Evolutionary conservation across 2,888 invertebrate species (phyloP).

Genomic region (Arctia plantaginis): DNA sequence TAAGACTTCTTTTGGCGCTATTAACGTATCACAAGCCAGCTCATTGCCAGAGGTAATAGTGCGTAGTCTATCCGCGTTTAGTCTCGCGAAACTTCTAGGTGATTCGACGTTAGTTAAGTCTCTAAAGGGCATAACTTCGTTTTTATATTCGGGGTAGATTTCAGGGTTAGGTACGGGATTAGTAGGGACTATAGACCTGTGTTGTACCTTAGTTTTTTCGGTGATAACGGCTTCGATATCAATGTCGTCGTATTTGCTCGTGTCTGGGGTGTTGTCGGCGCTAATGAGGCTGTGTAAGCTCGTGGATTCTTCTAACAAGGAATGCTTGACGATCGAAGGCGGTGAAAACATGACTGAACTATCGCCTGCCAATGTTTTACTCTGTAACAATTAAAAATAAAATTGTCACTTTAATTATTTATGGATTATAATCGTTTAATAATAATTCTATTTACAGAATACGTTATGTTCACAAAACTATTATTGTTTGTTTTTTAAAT

Average conservation of each 20-base stretch:
- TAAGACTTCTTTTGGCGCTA: conserved; percentile 81
- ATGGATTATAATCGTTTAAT: too few relatives aligned
- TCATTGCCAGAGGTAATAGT: conserved; percentile 75
- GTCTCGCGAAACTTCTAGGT: conserved; percentile 74
- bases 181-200: conserved; percentile 81
- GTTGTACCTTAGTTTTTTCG: conserved; percentile 85
- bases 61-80: conserved; percentile 79
- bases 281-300: conserved; percentile 86
- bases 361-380: conserved; percentile 93
- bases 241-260: conserved; percentile 70
- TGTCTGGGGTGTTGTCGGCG: conserved; percentile 77
- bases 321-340: conserved; percentile 94
- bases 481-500: too few relatives aligned
- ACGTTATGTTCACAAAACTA: too few relatives aligned
- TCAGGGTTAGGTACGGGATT: conserved; percentile 74
- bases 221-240: conserved; percentile 77
- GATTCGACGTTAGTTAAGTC: conserved; percentile 78
- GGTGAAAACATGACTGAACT: conserved; percentile 94
- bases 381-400: conserved; percentile 88
- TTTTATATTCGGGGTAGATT: conserved; percentile 48
- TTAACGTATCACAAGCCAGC: conserved; percentile 71
- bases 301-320: conserved; percentile 89
- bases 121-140: conserved; percentile 59
- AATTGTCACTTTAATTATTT: too few relatives aligned
- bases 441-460: too few relatives aligned